These are phyloP conservation scores for Scaptomyza graminum DNA, from an alignment of 1,140 invertebrate species.

Conservation along the genomic window DNA sequence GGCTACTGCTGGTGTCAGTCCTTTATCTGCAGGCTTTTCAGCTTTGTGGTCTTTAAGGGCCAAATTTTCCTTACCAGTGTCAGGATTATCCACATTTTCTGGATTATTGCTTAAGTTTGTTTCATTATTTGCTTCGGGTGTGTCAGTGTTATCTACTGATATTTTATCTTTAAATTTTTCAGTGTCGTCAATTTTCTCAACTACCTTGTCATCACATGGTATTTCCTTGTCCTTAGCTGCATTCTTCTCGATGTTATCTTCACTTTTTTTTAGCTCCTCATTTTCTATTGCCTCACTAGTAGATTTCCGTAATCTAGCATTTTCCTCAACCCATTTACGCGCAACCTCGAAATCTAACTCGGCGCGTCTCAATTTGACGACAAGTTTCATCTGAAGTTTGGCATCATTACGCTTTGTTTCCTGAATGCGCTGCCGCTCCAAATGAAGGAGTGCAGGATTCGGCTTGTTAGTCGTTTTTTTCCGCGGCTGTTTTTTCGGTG, in stretches of 20 bases:
- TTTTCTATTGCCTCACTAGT: not conserved
- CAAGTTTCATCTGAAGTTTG: constrained; percentile 73
- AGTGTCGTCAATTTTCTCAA: not conserved
- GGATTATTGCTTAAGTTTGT: not conserved
- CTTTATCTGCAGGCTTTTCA: not conserved
- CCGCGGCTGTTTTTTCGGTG: constrained; percentile 75
- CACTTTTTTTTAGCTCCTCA: not conserved
- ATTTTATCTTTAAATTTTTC: not conserved
- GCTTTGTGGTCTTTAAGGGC: not conserved
- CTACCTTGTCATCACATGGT: not conserved
- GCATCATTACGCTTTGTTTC: constrained; percentile 67
- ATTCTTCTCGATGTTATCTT: not conserved
- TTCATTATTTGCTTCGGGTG: not conserved
- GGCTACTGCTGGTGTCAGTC: not conserved
- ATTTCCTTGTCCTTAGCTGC: not conserved
- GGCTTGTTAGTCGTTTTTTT: constrained; percentile 79
- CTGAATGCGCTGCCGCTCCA: constrained; percentile 71
- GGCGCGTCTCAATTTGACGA: constrained; percentile 56
- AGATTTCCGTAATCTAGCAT: not conserved
- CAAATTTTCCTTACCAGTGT: not conserved
- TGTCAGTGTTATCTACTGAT: not conserved
- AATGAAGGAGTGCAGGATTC: constrained; percentile 74
- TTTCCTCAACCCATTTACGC: constrained; percentile 39
- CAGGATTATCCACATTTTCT: not conserved
- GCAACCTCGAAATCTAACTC: constrained; percentile 71